Base-by-base conservation (phyloP, 2,113 vertebrate genomes). In the Ctenodactylus gundi region DNA sequence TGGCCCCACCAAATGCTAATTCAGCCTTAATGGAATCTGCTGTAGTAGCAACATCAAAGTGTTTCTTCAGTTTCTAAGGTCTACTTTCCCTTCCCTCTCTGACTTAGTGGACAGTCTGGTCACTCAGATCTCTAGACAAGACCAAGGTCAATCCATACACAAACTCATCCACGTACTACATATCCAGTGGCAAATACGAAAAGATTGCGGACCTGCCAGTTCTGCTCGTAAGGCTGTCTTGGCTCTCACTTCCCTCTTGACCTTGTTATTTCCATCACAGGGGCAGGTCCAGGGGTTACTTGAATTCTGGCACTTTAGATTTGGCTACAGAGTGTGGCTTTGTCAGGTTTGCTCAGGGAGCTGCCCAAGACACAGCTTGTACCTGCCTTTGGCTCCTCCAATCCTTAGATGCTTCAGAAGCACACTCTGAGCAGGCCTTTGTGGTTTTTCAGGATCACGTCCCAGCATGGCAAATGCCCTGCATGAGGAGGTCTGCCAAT, bases 281-380 rank as follows among this genome's bases (percentile, higher is more conserved):
- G 75, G 36, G 5, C 17, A 57, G 14, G 75, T 64, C 65, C 57
- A 81, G 49, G 34, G 70, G 67, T 60, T 91, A 60, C n/a, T 44
- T 91, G 73, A 70, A n/a, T 96, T 91, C 81, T 55, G 77, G 67
- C 20, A 23, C 80, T 88, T 87, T 73, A 76, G 67, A 84, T 72
- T 93, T 96, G 93, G 82, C 84, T 55, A 31, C 3, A 49, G 55
- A 85, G 88, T 67, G 84, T 85, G 92, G 65, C 87, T 95, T 17
- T 68, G 76, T 39, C 39, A 46, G 65, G 14, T 84, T 53, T 83
- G 39, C 46, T 34, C 88, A 88, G 53, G 39, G 68, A 29, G 34
- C 65, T 81, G 15, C 92, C 91, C 60, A 90, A 76, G 65, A 96
- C 89, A 87, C 41, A 95, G 84, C 41, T 46, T 83, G 39, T 44